A percentile compares a stretch with the other conserved stretches of the same genome.
These are phyloP conservation scores for Candoia aspera DNA, from an alignment of 2,113 vertebrate genomes.

Conservation along the genomic window DNA sequence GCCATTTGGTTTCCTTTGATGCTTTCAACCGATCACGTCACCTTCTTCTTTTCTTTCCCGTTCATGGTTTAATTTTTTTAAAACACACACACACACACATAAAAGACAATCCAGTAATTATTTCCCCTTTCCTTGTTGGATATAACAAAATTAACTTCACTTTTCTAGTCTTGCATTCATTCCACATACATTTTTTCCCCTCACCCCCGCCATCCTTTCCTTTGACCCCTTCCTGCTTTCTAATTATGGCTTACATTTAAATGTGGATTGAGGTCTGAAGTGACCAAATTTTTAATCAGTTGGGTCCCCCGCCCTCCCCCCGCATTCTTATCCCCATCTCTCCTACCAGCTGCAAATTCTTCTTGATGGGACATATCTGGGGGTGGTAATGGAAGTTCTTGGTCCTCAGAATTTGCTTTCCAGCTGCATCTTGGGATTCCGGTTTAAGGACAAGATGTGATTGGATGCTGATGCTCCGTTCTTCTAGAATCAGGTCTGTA, in stretches of 20 bases:
- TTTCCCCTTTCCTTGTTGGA: neutral
- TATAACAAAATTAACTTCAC: neutral
- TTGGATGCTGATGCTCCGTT: slow-evolving; percentile 66
- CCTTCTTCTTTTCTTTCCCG: slow-evolving; percentile 45
- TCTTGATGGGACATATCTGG: neutral
- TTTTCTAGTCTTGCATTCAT: neutral
- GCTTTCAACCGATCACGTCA: slow-evolving; percentile 75
- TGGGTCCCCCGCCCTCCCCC: neutral
- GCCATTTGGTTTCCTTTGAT: slow-evolving; percentile 70
- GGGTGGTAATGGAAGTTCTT: slow-evolving; percentile 36
- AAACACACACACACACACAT: neutral
- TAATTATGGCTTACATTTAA: slow-evolving; percentile 79
- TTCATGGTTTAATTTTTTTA: neutral
- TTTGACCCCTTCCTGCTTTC: neutral
- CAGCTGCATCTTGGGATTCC: slow-evolving; percentile 60
- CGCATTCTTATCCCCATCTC: slow-evolving; percentile 43
- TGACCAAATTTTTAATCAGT: slow-evolving; percentile 52
- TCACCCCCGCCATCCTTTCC: neutral
- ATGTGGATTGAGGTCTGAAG: slow-evolving; percentile 97
- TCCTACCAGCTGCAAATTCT: neutral
- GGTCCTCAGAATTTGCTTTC: slow-evolving; percentile 57
- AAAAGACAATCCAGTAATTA: neutral
- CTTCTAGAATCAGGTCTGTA: slow-evolving; percentile 76
- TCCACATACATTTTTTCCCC: neutral
- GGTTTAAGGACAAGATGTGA: slow-evolving; percentile 67